Conservation (phyloP, 64 coral and sea anemone genomes). For the Montipora cactus region DNA sequence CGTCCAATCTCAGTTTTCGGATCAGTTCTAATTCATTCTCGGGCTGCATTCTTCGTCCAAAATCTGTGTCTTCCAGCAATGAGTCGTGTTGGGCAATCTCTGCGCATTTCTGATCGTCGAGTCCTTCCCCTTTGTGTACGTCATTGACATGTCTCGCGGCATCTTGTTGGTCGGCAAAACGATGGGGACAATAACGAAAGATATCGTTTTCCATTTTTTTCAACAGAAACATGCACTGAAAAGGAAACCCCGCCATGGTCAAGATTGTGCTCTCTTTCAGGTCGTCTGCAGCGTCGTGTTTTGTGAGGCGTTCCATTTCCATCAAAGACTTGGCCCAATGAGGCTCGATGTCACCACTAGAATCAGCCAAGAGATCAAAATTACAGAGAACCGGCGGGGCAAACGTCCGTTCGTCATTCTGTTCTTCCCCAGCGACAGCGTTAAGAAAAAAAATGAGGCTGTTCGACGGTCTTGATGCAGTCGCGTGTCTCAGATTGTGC, state of each 20-base stretch:
- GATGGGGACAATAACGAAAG: background rate
- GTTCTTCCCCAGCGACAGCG: background rate
- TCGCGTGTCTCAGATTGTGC: slow-evolving; percentile 1
- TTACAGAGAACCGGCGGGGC: background rate
- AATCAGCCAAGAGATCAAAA: background rate
- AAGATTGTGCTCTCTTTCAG: background rate
- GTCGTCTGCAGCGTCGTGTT: background rate
- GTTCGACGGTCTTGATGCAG: background rate
- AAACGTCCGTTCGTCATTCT: background rate
- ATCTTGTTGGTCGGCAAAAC: background rate
- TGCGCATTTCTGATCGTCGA: background rate
- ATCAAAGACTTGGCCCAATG: background rate
- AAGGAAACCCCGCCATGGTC: background rate
- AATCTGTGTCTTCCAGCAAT: background rate
- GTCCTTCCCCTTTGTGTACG: background rate
- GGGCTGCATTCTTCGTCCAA: background rate
- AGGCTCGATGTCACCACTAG: background rate
- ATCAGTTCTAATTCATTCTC: background rate
- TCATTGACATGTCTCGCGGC: background rate
- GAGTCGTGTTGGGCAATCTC: background rate
- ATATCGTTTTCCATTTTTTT: background rate
- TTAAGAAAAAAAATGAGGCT: background rate
- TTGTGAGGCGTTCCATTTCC: background rate
- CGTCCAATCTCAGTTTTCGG: background rate
- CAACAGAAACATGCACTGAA: background rate